Evolutionary conservation across 64 coral and sea anemone genomes (phyloP).

Genomic region (Hydrozoanthus tunicans): DNA sequence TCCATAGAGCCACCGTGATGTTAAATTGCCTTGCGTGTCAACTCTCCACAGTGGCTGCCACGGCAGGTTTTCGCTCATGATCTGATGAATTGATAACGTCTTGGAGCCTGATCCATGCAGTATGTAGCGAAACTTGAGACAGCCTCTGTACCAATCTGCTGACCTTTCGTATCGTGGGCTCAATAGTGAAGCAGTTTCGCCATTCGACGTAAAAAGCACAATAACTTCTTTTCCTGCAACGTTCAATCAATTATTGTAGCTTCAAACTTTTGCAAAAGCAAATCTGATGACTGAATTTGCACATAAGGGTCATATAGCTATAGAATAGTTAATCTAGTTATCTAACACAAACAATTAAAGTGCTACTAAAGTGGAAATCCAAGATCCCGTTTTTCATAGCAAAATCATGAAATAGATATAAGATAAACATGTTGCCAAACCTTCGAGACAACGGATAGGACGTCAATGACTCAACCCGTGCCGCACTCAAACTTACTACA

Average conservation of each 20-base stretch:
- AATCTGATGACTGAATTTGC: neutral
- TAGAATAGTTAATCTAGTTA: too few species aligned
- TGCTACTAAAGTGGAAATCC: too few species aligned
- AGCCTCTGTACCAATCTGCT: conserved; percentile 42
- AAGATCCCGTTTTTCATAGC: too few species aligned
- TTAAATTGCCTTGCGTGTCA: neutral
- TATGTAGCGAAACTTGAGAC: conserved; percentile 63
- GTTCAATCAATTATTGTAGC: neutral
- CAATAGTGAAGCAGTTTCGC: neutral
- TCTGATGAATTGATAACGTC: neutral
- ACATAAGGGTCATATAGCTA: neutral
- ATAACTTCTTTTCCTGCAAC: neutral
- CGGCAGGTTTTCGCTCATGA: neutral
- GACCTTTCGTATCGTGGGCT: conserved; percentile 69
- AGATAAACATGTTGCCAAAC: too few species aligned
- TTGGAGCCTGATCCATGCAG: conserved; percentile 24
- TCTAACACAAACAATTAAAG: too few species aligned
- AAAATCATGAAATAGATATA: too few species aligned
- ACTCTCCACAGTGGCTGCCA: conserved; percentile 6
- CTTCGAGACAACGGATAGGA: too few species aligned
- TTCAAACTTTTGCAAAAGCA: neutral
- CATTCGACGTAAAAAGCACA: conserved; percentile 11
- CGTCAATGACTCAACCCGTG: too few species aligned
- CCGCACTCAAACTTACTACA: too few species aligned
- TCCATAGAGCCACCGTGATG: neutral